Base-by-base conservation (phyloP, 35 echinoderm and acorn worm genomes). In the Apostichopus parvimensis region DNA sequence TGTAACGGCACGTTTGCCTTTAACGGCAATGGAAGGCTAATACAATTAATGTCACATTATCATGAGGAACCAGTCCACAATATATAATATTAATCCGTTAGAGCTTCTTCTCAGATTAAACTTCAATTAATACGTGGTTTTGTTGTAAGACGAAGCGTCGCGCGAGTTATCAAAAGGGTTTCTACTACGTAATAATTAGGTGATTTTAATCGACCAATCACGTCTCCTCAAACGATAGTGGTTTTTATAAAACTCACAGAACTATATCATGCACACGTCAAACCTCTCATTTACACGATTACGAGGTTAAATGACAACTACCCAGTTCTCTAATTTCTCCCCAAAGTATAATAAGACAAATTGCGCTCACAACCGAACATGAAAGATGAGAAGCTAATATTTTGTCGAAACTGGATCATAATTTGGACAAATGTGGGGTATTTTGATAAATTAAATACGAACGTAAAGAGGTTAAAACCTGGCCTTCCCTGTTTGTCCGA, bases 371-470 rank as follows among this genome's bases (percentile, higher is more conserved):
- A 7, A 18, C 6, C 17, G 6, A 75, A 75, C 71, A 75, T 75
- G 71, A 75, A 75, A 75, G 24, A 75, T 75, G 71, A 75, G 71
- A 75, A 75, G 71, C 71, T 75, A 18, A 75, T 75, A 75, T 75
- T 18, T 75, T 75, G 13, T n/a, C 12, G 71, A 75, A 18, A 75
- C 34, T 18, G 71, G 21, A 75, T 22, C 71, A 75, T 22, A 75
- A 75, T 75, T 75, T 75, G 71, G n/a, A 75, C 71, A 75, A 75
- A 75, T 22, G 71, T 75, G 71, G 71, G 7, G 71, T 75, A 75
- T 75, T 84, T 84, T 21, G 4, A 17, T 80, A 14, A 4, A 60
- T 84, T 84, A 84, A 80, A 7, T 84, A 84, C 81, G 55, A 58
- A 58, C 56, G 54, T 84, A 84, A 58, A 58, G 81, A 58, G 81